Percentiles rank a stretch among this genome's conserved stretches.
These are phyloP conservation scores for Lutjanus argentimaculatus DNA, from an alignment of 2,797 vertebrate genomes.

Conservation along the genomic window DNA sequence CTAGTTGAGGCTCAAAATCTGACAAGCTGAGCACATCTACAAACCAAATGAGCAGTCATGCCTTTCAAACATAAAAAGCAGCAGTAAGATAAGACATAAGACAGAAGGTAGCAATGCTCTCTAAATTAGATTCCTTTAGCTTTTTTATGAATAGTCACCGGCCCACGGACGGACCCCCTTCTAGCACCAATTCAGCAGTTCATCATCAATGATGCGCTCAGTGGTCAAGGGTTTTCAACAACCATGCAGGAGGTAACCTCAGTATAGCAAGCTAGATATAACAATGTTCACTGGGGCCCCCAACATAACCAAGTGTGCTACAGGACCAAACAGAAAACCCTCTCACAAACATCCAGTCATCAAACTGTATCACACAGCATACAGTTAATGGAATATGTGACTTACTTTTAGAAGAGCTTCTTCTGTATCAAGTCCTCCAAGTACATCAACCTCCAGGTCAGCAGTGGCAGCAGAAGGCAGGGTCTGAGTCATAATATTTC, in stretches of 20 bases:
- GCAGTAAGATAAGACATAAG: no score
- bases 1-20: no score
- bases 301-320: background rate
- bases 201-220: no score
- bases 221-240: no score
- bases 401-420: conserved; percentile 6
- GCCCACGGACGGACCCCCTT: no score
- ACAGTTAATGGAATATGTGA: background rate
- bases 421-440: background rate
- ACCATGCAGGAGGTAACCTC: no score
- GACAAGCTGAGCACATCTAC: background rate
- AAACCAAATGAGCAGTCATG: no score
- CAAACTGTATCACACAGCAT: background rate
- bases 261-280: background rate
- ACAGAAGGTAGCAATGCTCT: no score
- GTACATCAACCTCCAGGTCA: conserved; percentile 9
- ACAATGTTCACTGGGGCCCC: background rate
- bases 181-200: no score
- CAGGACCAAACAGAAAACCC: background rate
- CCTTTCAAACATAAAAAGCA: no score
- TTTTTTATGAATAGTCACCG: no score
- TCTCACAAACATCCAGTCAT: background rate
- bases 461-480: background rate
- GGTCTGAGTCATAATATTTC: background rate
- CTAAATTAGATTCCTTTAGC: no score